Conservation (phyloP, 2,113 vertebrate species). For the Paraplagusia blochii region DNA sequence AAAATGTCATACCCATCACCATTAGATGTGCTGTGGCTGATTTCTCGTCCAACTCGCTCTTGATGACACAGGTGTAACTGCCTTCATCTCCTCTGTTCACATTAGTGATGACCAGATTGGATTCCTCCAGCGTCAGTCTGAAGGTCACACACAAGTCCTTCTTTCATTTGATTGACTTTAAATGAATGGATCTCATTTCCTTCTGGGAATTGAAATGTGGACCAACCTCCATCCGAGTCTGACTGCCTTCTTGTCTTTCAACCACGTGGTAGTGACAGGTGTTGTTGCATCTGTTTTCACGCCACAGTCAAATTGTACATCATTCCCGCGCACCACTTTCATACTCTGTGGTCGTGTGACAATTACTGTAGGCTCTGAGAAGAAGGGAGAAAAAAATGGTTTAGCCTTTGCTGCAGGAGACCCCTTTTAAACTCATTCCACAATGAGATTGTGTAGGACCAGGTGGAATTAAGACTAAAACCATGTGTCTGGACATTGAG, state of each 20-base stretch:
- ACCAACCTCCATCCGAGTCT: conserved; percentile 61
- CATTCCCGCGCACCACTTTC: conserved; percentile 79
- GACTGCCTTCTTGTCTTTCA: conserved; percentile 82
- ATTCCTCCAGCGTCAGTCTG: conserved; percentile 90
- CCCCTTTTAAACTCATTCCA: no score
- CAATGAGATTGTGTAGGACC: background rate
- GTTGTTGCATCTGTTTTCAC: conserved; percentile 82
- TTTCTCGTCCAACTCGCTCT: conserved; percentile 89
- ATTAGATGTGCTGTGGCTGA: conserved; percentile 86
- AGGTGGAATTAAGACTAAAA: no score
- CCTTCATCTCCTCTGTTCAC: conserved; percentile 88
- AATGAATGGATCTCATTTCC: background rate
- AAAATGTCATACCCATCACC: conserved; percentile 83
- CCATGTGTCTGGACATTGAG: no score
- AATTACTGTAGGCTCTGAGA: conserved; percentile 88
- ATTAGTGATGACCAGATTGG: conserved; percentile 85
- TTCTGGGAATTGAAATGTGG: background rate
- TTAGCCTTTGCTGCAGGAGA: no score
- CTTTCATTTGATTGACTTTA: background rate
- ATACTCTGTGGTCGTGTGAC: conserved; percentile 83
- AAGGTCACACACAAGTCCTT: background rate
- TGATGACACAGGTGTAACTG: conserved; percentile 87
- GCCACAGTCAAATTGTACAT: conserved; percentile 83
- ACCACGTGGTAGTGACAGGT: conserved; percentile 82
- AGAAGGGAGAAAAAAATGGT: background rate